Evolutionary conservation across 2,888 invertebrate genomes (phyloP).

Genomic region (Leptinotarsa peninsularis): DNA sequence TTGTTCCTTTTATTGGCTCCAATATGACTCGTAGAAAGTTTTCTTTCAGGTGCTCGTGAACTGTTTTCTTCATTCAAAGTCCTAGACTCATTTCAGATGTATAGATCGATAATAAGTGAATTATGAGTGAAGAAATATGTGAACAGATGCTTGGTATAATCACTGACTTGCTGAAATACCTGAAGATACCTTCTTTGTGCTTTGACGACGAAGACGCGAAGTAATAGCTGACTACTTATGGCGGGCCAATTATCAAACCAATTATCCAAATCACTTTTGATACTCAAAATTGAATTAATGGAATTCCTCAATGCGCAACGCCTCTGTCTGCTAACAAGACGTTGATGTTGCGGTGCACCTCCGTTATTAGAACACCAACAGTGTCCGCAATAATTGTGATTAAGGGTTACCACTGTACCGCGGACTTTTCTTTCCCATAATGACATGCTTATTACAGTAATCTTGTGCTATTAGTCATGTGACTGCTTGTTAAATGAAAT

Average conservation of each 20-base stretch:
- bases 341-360: slow-evolving; percentile 55
- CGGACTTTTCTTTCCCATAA: slow-evolving; percentile 54
- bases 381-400: slow-evolving; percentile 61
- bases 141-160: not conserved
- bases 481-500: slow-evolving; percentile 59
- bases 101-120: too few relatives aligned
- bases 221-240: not conserved
- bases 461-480: slow-evolving; percentile 62
- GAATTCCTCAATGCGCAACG: slow-evolving; percentile 31
- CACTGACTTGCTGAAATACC: not conserved
- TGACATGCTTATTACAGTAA: slow-evolving; percentile 63
- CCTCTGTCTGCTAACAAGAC: slow-evolving; percentile 57
- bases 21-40: too few relatives aligned
- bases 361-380: slow-evolving; percentile 59
- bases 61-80: too few relatives aligned
- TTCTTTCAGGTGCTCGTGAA: too few relatives aligned
- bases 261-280: slow-evolving; percentile 14
- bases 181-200: not conserved
- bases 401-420: slow-evolving; percentile 58
- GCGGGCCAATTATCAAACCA: not conserved
- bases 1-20: too few relatives aligned
- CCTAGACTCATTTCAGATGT: too few relatives aligned
- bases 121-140: not conserved
- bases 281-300: slow-evolving; percentile 11
- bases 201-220: not conserved